phyloP scores from a whole-genome alignment of 2,797 vertebrate genomes.

The Capromys pilorides region DNA sequence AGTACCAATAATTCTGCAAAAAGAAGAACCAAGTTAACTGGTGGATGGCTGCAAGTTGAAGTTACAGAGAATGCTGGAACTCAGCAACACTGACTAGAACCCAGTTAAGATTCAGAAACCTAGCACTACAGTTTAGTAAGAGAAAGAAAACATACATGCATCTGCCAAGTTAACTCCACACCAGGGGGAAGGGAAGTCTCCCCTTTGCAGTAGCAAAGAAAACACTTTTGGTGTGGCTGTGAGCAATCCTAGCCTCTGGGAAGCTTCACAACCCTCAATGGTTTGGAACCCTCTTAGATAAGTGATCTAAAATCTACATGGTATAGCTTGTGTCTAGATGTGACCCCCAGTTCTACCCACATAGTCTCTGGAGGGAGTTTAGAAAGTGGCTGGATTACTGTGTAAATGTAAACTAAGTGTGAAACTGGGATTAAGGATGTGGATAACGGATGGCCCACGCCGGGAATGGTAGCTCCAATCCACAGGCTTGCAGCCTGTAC shows the following conservation, averaged over 20 bases:
- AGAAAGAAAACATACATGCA: background rate
- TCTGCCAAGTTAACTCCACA: background rate
- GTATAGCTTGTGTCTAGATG: background rate
- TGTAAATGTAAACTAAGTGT: background rate
- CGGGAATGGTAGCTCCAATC: background rate
- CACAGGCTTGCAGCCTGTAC: background rate
- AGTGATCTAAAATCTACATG: background rate
- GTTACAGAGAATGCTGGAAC: background rate
- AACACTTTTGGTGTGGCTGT: background rate
- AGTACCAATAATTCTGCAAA: background rate
- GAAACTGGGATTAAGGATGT: background rate
- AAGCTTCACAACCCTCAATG: background rate
- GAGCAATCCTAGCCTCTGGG: background rate
- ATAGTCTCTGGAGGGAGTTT: background rate
- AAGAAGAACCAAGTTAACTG: background rate
- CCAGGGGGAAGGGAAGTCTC: too few species aligned
- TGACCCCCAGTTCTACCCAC: background rate
- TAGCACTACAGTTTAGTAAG: background rate
- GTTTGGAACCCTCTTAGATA: background rate
- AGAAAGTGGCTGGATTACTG: background rate
- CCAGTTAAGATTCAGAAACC: background rate
- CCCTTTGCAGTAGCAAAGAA: too few species aligned
- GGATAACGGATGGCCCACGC: background rate
- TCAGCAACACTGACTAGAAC: background rate
- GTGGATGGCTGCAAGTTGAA: background rate